A percentile compares a stretch with the other conserved stretches of the same genome.
Evolutionary conservation across 92 coral and sea anemone species (phyloP).

Genomic region (Epizoanthus ramosus): DNA sequence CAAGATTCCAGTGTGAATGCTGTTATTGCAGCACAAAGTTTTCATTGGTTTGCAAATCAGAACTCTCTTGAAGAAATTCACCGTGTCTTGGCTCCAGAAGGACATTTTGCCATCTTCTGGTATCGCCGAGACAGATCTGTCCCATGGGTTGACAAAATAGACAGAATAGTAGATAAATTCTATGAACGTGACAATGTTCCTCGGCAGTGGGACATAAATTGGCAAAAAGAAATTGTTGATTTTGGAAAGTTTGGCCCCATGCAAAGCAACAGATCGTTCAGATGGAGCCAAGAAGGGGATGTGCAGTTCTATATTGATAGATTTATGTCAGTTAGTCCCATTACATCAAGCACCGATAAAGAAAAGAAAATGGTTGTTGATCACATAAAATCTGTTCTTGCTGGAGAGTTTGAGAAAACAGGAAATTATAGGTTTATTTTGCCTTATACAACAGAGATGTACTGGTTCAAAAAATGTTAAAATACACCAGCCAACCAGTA

Average conservation of each 20-base stretch:
- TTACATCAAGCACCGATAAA: slow-evolving; percentile 20
- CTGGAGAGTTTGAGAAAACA: slow-evolving; percentile 9
- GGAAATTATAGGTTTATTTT: slow-evolving; percentile 2
- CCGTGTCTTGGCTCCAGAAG: slow-evolving; percentile 24
- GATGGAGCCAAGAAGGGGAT: slow-evolving; percentile 30
- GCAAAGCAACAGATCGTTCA: slow-evolving; percentile 8
- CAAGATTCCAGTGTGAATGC: slow-evolving; percentile 16
- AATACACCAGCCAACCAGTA: too few species aligned
- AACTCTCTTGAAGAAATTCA: slow-evolving; percentile 25
- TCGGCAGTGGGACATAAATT: slow-evolving; percentile 22
- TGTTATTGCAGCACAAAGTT: slow-evolving; percentile 37
- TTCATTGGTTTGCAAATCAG: slow-evolving; percentile 43
- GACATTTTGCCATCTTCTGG: slow-evolving; percentile 32
- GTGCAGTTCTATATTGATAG: slow-evolving; percentile 12
- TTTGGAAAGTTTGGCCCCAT: slow-evolving; percentile 35
- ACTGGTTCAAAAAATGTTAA: slow-evolving; percentile 25
- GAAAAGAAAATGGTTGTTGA: slow-evolving; percentile 22
- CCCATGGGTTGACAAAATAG: slow-evolving; percentile 25
- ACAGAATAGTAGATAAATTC: slow-evolving; percentile 7
- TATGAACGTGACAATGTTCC: slow-evolving; percentile 35
- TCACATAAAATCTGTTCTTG: slow-evolving; percentile 7
- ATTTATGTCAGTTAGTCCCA: slow-evolving; percentile 28
- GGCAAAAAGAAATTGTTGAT: slow-evolving; percentile 16
- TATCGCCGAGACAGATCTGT: slow-evolving; percentile 23
- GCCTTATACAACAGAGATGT: slow-evolving; percentile 32